Evolutionary conservation across 2,797 vertebrate species (phyloP), one percentile per base, ranked within the genome.

Genomic region (Chaetodon trifasciatus): DNA sequence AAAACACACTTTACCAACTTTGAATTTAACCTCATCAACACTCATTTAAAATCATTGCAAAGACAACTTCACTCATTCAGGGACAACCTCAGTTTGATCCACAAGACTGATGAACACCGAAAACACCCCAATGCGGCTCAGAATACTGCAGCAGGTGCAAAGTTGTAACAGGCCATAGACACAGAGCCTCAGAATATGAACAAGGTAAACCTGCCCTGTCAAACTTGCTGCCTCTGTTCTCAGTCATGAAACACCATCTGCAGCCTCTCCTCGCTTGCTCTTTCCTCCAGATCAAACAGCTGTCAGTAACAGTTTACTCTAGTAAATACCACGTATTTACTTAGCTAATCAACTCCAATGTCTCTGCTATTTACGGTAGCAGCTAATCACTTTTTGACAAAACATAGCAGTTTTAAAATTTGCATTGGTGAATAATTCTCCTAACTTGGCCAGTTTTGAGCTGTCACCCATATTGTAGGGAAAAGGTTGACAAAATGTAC

Each of bases 1-100:
- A 53, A 5, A 50, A 46, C 2, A 32, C 28, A 46, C 55, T 57
- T 28, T 44, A 28, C 56, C 32, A 42, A 23, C 50, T 23, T 24
- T 49, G n/a, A 39, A 35, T 69, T 76, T 76, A 79, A 40, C 44
- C 42, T 70, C 53, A 52, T 76, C 70, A 79, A 47, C 52, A 50
- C 35, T 66, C 46, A 39, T 76, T 67, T 63, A 35, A 74, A 65
- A 32, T 49, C 64, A 79, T 10, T 23, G 39, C 50, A 32, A 60
- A 62, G 11, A 23, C 50, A 63, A 10, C 17, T 28, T 7, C 50
- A 67, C 39, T 79, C 32, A 23, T 57, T 70, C 52, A n/a, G 19
- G 42, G 4, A 24, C n/a, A 21, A 24, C 47, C 21, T 28, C 0
- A 9, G 24, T 58, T 37, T 66, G 61, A 70, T 70, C 32, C 16